These are phyloP conservation scores for Cynoglossus semilaevis DNA, from an alignment of 2,113 vertebrate genomes.

Conservation along the genomic window DNA sequence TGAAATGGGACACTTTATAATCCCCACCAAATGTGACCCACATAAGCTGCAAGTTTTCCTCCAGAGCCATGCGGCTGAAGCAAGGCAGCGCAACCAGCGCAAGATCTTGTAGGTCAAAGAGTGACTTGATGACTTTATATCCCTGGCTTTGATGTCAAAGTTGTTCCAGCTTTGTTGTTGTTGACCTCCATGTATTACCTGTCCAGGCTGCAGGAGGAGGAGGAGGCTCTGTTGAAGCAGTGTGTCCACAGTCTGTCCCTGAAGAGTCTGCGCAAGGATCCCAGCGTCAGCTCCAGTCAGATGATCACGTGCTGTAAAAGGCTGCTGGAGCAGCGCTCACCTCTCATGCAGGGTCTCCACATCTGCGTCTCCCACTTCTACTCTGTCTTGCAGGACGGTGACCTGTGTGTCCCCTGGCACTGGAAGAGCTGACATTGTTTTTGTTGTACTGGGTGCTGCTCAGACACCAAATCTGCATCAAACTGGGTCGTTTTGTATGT, in stretches of 20 bases:
- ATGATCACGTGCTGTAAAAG: constrained; percentile 87
- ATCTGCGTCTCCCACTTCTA: constrained; percentile 90
- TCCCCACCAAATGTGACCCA: constrained; percentile 82
- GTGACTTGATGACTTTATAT: too few species aligned
- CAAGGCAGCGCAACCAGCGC: constrained; percentile 78
- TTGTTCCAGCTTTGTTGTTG: neutral
- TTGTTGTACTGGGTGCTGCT: neutral
- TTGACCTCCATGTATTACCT: neutral
- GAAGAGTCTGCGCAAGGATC: constrained; percentile 85
- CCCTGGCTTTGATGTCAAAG: neutral
- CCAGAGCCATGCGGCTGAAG: constrained; percentile 82
- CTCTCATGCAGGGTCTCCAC: constrained; percentile 82
- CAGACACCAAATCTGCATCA: neutral
- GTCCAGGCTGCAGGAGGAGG: constrained; percentile 82
- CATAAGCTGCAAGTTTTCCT: constrained; percentile 85
- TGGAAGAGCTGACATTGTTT: constrained; percentile 81
- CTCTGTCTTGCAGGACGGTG: constrained; percentile 93
- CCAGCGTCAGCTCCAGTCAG: constrained; percentile 84
- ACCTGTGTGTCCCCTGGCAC: constrained; percentile 95
- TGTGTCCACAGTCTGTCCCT: constrained; percentile 81
- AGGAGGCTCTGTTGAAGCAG: constrained; percentile 72
- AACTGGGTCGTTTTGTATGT: neutral
- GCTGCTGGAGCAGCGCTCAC: constrained; percentile 78
- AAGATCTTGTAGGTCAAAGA: constrained; percentile 81
- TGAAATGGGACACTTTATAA: constrained; percentile 85